A percentile compares a stretch with the other conserved stretches of the same genome.
Conservation (phyloP, 2,797 vertebrate genomes). For the Amazona ochrocephala region DNA sequence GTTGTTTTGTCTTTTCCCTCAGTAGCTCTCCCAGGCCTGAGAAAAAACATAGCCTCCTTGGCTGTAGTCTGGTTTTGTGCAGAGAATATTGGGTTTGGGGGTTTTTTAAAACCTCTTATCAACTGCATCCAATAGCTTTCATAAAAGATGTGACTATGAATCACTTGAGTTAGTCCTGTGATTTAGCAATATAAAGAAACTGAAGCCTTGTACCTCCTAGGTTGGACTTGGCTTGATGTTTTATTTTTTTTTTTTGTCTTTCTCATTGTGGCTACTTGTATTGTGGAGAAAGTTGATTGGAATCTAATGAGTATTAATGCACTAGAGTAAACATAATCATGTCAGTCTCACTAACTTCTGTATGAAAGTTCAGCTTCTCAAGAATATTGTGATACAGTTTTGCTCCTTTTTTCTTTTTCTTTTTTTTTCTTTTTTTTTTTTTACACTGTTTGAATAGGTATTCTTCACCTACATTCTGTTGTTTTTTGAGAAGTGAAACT, state of each 20-base stretch:
- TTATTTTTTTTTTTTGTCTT: not conserved
- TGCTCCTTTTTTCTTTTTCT: not conserved
- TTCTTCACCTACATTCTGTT: not conserved
- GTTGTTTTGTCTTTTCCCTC: not conserved
- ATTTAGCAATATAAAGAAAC: not conserved
- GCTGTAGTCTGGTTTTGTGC: not conserved
- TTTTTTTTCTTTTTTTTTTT: not conserved
- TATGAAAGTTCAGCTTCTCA: not conserved
- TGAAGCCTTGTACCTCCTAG: not conserved
- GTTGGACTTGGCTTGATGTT: not conserved
- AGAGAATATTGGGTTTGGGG: not conserved
- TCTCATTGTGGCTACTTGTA: not conserved
- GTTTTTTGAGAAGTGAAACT: not conserved
- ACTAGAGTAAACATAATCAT: not conserved
- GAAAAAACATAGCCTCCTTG: not conserved
- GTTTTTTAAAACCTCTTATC: not conserved
- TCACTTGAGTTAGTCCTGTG: not conserved
- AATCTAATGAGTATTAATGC: not conserved
- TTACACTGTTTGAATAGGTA: not conserved
- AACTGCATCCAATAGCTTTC: not conserved
- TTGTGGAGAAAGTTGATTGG: not conserved
- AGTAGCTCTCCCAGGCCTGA: not conserved
- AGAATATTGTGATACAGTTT: not conserved
- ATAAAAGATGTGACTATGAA: not conserved
- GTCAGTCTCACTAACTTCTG: not conserved